Base-by-base conservation (phyloP, 1,140 invertebrate species). In the Trachymyrmex cornetzi region DNA sequence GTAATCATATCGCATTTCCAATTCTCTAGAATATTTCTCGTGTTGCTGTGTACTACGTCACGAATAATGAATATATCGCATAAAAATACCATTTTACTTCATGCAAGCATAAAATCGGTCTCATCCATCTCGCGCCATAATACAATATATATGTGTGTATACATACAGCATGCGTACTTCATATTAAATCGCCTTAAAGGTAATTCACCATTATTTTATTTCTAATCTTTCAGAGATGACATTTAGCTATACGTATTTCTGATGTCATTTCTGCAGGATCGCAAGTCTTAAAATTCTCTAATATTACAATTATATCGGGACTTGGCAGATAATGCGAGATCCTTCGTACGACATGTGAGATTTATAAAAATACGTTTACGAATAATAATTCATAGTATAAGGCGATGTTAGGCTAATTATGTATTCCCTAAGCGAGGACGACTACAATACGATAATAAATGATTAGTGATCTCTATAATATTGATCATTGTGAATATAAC, bases 11-110 rank as follows among this genome's bases (percentile, higher is more conserved):
- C 24, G 61, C 50, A 50, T 44, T 30, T 79, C 55, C 72, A 79
- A 85, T 44, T 81, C 48, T 55, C 38, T 75, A 84, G 44, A 14
- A 82, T 82, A 82, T 27, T 63, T 61, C 12, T 61, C 38, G 24
- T 59, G 24, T 74, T 63, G 24, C 55, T 74, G 69, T 61, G 55
- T 72, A 59, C 53, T 22, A 44, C 55, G 14, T 14, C 12, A 44
- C 16, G 24, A 22, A 44, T n/a, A n/a, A 57, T 30, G 4, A 63
- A 77, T 34, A 50, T 24, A 55, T 38, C 7, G 34, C 34, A 55
- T 69, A 24, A 80, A 34, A 24, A 48, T 27, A 57, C 0, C 22
- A 44, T 57, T 71, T n/a, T 22, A 16, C 30, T 53, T 69, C 63
- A 57, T 38, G 67, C 24, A 16, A 66, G 19, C 53, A 7, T n/a